Evolutionary conservation across 2,797 vertebrate species (phyloP).

Genomic region (Clarias fuscus): DNA sequence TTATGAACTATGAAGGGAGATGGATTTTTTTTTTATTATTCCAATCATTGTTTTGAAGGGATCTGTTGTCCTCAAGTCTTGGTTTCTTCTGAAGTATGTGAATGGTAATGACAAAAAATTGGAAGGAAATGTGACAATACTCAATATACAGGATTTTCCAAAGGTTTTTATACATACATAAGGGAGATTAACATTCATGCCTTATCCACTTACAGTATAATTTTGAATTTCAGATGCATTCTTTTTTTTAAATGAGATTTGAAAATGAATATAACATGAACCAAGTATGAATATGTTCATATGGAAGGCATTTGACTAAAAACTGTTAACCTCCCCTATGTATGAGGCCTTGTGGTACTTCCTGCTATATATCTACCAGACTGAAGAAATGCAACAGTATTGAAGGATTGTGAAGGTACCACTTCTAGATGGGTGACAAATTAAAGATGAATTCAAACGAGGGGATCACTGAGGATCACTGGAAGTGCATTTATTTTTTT

Average conservation of each 20-base stretch:
- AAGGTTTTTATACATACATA: too few species aligned
- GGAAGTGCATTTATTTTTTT: too few species aligned
- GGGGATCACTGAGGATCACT: not conserved
- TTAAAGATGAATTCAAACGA: not conserved
- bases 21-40: not conserved
- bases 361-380: not conserved
- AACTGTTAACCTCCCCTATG: too few species aligned
- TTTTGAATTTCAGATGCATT: too few species aligned
- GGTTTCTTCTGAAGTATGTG: constrained; percentile 6
- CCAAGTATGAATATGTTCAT: too few species aligned
- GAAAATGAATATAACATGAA: too few species aligned
- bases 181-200: too few species aligned
- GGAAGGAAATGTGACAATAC: constrained; percentile 8
- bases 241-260: too few species aligned
- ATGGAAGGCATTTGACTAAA: too few species aligned
- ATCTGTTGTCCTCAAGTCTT: not conserved
- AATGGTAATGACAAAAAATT: not conserved
- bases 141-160: not conserved
- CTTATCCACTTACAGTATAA: too few species aligned
- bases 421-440: not conserved
- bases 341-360: too few species aligned
- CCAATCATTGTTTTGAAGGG: not conserved
- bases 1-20: constrained; percentile 32
- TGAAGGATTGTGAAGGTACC: constrained; percentile 23
- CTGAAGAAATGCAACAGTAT: not conserved